Evolutionary conservation across 2,888 invertebrate species (phyloP), one percentile per base, ranked within the genome.

Genomic region (Temnothorax unifasciatus): DNA sequence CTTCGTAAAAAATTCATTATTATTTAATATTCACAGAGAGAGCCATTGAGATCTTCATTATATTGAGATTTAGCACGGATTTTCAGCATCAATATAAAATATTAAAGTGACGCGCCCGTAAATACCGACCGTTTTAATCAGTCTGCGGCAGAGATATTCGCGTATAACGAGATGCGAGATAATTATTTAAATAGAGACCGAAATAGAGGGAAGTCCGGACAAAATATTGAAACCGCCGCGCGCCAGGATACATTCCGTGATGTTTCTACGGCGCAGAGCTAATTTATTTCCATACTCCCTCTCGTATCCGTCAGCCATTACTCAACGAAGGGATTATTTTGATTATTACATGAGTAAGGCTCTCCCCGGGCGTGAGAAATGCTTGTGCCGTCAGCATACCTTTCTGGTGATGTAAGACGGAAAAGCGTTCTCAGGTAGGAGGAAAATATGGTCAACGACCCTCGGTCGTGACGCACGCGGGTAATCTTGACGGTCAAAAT

Each of bases 391-490:
- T 52, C n/a, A 29, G 34, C 79, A 69, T 69, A n/a, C 18, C 34
- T 79, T 25, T 6, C 44, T 6, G 29, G 21, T 47, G 69, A 57
- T 21, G 68, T 59, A 79, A 66, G 82, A 85, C 87, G 84, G 82
- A 34, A 85, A 83, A 82, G 29, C 88, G 88, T 83, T 85, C 71
- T 83, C 84, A 87, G 82, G 66, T 85, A 85, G 85, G 47, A 77
- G 85, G 81, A 82, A 85, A 85, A 84, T 73, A 85, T 73, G 82
- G 86, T 85, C 87, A 83, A 82, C 84, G 86, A 90, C 83, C 88
- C 86, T 47, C 82, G 76, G 76, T 64, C 83, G 64, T 85, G 83
- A 83, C 89, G 87, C 84, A 82, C 82, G 79, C 82, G 38, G 18
- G 15, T 79, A 41, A 77, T 77, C 52, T 25, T 57, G 77, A 50